phyloP scores from a whole-genome alignment of 2,888 invertebrate species.

The Incurvaria masculella region DNA sequence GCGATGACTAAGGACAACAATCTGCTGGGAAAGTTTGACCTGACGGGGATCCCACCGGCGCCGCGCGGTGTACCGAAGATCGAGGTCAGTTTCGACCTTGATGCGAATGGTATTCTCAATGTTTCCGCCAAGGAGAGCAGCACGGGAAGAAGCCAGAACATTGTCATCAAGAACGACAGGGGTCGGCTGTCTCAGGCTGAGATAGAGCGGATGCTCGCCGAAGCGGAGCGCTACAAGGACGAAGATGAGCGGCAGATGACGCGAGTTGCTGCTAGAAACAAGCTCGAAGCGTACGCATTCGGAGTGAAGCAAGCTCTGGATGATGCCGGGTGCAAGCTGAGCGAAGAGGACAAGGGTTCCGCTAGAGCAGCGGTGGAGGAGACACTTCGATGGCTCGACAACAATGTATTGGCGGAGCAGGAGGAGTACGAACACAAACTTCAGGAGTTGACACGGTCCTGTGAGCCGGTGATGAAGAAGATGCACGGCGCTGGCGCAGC shows the following conservation, averaged over 20 bases:
- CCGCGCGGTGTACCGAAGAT: conserved; percentile 59
- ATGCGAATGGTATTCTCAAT: too few species aligned
- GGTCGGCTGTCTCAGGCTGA: conserved; percentile 65
- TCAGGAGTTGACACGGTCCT: conserved; percentile 36
- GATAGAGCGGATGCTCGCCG: too few species aligned
- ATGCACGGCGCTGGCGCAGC: background rate
- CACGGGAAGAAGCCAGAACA: too few species aligned
- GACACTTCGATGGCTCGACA: conserved; percentile 69
- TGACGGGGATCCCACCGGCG: too few species aligned
- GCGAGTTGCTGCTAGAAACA: conserved; percentile 63
- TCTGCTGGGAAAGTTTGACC: too few species aligned
- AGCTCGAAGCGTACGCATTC: conserved; percentile 66
- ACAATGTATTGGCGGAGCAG: conserved; percentile 72
- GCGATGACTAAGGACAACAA: conserved; percentile 71
- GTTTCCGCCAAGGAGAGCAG: conserved; percentile 64
- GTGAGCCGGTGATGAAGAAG: background rate
- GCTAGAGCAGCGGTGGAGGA: conserved; percentile 61
- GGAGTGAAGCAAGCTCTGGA: conserved; percentile 25
- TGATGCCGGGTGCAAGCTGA: conserved; percentile 58
- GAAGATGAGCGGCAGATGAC: conserved; percentile 66
- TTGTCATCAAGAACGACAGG: too few species aligned
- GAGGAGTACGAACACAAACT: conserved; percentile 73
- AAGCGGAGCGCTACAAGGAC: too few species aligned
- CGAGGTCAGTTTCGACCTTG: conserved; percentile 55
- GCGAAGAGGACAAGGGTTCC: conserved; percentile 61